phyloP scores from a whole-genome alignment of 2,797 vertebrate species.

The Clarias platycephalus region DNA sequence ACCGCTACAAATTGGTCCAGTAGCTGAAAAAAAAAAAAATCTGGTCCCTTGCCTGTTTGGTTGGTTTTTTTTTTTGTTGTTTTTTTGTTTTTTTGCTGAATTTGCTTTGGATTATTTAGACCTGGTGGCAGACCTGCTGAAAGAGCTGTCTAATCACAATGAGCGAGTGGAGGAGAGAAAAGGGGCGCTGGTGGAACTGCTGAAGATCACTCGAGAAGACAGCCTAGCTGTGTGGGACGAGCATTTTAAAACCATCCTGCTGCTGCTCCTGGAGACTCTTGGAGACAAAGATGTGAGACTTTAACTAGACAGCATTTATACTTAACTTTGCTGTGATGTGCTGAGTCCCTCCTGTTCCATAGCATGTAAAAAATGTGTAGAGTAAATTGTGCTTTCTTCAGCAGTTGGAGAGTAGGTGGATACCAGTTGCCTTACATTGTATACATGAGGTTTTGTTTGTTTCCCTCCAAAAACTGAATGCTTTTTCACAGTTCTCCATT shows the following conservation, averaged over 20 bases:
- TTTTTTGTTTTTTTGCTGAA: constrained; percentile 54
- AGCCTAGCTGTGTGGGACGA: constrained; percentile 95
- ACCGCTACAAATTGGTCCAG: neutral
- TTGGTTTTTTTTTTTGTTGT: neutral
- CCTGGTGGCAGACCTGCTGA: constrained; percentile 93
- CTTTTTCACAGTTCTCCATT: neutral
- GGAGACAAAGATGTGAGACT: constrained; percentile 89
- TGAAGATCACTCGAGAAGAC: constrained; percentile 95
- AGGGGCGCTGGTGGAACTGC: constrained; percentile 88
- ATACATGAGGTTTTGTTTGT: neutral
- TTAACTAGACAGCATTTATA: neutral
- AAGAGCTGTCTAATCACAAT: constrained; percentile 97
- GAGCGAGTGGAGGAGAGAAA: constrained; percentile 94
- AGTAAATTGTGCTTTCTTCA: neutral
- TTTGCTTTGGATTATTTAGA: constrained; percentile 88
- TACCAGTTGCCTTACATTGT: neutral
- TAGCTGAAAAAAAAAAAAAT: neutral
- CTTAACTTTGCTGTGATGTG: neutral
- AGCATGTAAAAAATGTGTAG: neutral
- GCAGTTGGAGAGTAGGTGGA: neutral
- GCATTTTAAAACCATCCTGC: constrained; percentile 97
- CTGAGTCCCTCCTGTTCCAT: neutral
- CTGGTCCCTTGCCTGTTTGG: neutral
- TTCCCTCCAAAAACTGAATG: neutral
- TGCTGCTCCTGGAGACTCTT: constrained; percentile 94